Evolutionary conservation across 1,140 invertebrate genomes (phyloP), one percentile per base, ranked within the genome.

Genomic region (Drosophila miranda): DNA sequence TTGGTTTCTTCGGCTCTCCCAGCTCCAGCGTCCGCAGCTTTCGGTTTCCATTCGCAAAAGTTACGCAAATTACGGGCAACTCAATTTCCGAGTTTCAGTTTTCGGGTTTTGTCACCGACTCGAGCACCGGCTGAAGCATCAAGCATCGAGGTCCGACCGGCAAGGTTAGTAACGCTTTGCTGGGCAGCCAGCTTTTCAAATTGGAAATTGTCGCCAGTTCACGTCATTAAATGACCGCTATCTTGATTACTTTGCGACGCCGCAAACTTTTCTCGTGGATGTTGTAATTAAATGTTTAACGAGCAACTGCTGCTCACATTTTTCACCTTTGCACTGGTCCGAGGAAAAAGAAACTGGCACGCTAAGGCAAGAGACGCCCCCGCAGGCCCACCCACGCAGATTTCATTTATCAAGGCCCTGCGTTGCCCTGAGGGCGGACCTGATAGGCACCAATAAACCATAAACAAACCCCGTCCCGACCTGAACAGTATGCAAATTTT

Each of bases 131-230:
- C 55, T 55, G 46, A 30, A 38, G 30, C 30, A 30, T 30, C 34
- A 38, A 38, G 34, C 34, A 13, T 38, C 34, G 34, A 38, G 8
- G 34, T 11, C 9, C 34, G 34, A 13, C 34, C 54, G 23, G 51
- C 81, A 80, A 86, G 82, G 82, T 87, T 82, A 87, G 78, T 71
- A 88, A 72, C 82, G 77, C 59, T 70, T 84, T 78, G 63, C 48
- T 83, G 60, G 56, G 30, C 57, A 26, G 48, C 11, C 34, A 38
- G 34, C 11, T 50, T 60, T 56, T 43, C 58, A 71, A 84, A 78
- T 72, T 78, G 70, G 51, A 83, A 75, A 69, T 55, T 76, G 62
- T 75, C 64, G 56, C 57, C 53, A 59, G 52, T 57, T 62, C 48
- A 55, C 56, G 56, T 58, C 71, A 75, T 74, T 75, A 75, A 74